phyloP scores from a whole-genome alignment of 2,888 invertebrate genomes.

The Ichneumoninae sp. region DNA sequence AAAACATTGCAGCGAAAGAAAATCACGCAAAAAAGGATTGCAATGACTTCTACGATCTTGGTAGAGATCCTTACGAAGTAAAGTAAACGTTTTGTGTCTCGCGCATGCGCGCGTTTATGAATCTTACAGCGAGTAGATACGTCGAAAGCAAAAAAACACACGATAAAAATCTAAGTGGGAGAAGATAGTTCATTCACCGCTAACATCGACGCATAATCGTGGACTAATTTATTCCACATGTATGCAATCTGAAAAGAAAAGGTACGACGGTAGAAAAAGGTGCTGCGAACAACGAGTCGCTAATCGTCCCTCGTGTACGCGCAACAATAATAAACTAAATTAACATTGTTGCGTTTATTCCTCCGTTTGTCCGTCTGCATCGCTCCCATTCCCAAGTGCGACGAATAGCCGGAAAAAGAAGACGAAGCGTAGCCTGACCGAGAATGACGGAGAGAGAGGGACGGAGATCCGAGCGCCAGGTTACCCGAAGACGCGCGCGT shows the following conservation, averaged over 20 bases:
- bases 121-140: not conserved
- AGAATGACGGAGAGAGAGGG: constrained; percentile 9
- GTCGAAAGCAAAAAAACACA: not conserved
- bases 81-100: not conserved
- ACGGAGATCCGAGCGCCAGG: constrained; percentile 36
- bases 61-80: not conserved
- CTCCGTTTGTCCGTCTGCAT: constrained; percentile 36
- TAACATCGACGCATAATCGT: not conserved
- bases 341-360: constrained; percentile 47
- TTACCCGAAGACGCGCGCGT: constrained; percentile 63
- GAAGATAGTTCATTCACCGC: constrained; percentile 10
- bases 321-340: not conserved
- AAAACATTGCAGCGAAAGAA: not conserved
- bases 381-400: constrained; percentile 60
- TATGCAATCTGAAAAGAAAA: not conserved
- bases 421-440: constrained; percentile 10
- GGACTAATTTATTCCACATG: not conserved
- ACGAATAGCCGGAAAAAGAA: constrained; percentile 60
- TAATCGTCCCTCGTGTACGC: not conserved
- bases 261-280: not conserved
- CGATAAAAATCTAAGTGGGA: constrained; percentile 1
- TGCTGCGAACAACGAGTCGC: not conserved
- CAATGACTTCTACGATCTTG: not conserved
- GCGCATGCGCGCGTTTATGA: constrained; percentile 27
- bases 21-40: not conserved